phyloP scores from a whole-genome alignment of 2,797 vertebrate genomes.

The Karalla daura region DNA sequence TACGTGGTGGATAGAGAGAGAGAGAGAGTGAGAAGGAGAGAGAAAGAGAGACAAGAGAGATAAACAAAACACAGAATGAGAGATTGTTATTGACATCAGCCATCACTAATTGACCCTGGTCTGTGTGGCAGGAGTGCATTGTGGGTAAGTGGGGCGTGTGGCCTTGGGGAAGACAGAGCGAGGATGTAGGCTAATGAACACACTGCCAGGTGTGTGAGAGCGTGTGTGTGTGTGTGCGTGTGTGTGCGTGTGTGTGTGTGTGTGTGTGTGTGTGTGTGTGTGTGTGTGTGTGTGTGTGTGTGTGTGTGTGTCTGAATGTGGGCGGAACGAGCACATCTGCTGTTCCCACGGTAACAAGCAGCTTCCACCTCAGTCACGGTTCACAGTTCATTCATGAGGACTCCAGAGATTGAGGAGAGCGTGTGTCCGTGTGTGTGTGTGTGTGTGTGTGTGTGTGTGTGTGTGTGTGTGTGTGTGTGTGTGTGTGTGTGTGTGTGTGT shows the following conservation, averaged over 20 bases:
- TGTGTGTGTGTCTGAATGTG: conserved; percentile 5
- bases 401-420: conserved; percentile 34
- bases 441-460: background rate
- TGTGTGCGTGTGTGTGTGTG: conserved; percentile 1
- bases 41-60: conserved; percentile 9
- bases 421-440: background rate
- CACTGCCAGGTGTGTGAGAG: conserved; percentile 67
- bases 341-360: conserved; percentile 70
- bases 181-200: conserved; percentile 75
- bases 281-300: conserved; percentile 19
- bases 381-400: conserved; percentile 65
- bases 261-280: too few species aligned
- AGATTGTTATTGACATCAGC: conserved; percentile 67
- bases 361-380: conserved; percentile 66
- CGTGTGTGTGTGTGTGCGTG: conserved; percentile 21
- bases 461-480: background rate
- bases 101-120: conserved; percentile 73
- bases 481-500: background rate
- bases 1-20: too few species aligned
- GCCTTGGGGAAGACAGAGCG: conserved; percentile 70
- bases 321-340: conserved; percentile 64
- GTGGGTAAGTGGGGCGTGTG: conserved; percentile 78
- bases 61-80: conserved; percentile 11
- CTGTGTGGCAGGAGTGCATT: conserved; percentile 71
- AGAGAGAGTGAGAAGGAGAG: conserved; percentile 9